phyloP scores from a whole-genome alignment of 2,113 vertebrate species.

The Lepus timidus region DNA sequence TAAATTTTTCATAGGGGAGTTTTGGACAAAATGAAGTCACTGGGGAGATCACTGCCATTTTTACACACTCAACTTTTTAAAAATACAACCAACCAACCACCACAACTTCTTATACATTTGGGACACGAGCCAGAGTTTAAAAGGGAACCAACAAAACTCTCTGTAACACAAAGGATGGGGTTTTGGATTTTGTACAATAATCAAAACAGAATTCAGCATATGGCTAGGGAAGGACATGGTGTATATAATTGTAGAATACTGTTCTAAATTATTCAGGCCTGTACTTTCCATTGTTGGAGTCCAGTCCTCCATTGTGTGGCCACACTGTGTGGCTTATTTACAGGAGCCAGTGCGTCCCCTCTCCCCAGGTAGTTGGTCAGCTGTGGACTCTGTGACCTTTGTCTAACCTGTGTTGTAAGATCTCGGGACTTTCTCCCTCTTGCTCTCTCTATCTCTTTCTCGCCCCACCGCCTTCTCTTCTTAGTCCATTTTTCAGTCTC shows the following conservation, averaged over 20 bases:
- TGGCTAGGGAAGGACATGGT: slow-evolving; percentile 86
- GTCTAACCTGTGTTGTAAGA: slow-evolving; percentile 87
- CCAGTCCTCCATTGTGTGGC: slow-evolving; percentile 90
- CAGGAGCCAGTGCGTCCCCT: slow-evolving; percentile 83
- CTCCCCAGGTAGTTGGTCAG: slow-evolving; percentile 86
- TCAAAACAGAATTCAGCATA: slow-evolving; percentile 80
- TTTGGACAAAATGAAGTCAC: slow-evolving; percentile 84
- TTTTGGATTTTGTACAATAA: slow-evolving; percentile 85
- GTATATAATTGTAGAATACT: slow-evolving; percentile 93
- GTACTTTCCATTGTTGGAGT: slow-evolving; percentile 89
- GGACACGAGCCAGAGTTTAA: slow-evolving; percentile 91
- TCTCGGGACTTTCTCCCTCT: slow-evolving; percentile 72
- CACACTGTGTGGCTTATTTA: slow-evolving; percentile 94
- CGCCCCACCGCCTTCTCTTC: neutral
- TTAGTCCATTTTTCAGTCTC: slow-evolving; percentile 52
- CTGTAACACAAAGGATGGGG: slow-evolving; percentile 79
- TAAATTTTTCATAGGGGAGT: slow-evolving; percentile 89
- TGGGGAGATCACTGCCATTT: slow-evolving; percentile 95
- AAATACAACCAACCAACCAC: slow-evolving; percentile 79
- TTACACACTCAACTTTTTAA: slow-evolving; percentile 95
- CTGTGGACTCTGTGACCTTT: slow-evolving; percentile 90
- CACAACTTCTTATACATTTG: slow-evolving; percentile 91
- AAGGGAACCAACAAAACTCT: slow-evolving; percentile 82
- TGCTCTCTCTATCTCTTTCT: neutral
- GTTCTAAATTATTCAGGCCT: slow-evolving; percentile 92